Evolutionary conservation across 1,140 invertebrate genomes (phyloP).

Genomic region (Drosophila sucinea): DNA sequence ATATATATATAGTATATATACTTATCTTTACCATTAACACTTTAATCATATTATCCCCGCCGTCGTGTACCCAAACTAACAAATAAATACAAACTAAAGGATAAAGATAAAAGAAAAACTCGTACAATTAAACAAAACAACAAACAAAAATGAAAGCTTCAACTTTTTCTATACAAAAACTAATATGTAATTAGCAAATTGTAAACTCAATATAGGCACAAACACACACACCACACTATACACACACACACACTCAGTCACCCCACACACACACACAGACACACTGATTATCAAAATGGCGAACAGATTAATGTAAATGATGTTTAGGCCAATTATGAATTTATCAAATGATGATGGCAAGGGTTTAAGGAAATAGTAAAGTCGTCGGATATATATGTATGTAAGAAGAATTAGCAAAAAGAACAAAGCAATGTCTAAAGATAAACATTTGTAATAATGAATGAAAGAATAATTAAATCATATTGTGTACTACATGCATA

Average conservation of each 20-base stretch:
- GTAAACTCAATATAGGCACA: slow-evolving; percentile 65
- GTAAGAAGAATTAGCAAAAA: slow-evolving; percentile 2
- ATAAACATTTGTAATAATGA: not conserved
- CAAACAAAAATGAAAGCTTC: slow-evolving; percentile 50
- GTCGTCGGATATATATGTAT: not conserved
- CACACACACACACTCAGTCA: slow-evolving; percentile 34
- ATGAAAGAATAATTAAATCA: slow-evolving; percentile 17
- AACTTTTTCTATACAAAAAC: slow-evolving; percentile 57
- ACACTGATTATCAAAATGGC: slow-evolving; percentile 18
- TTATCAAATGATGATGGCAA: slow-evolving; percentile 22
- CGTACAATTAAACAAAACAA: slow-evolving; percentile 36
- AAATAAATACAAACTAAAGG: slow-evolving; percentile 47
- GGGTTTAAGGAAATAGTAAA: not conserved
- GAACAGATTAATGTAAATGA: slow-evolving; percentile 14
- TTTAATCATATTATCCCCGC: slow-evolving; percentile 81
- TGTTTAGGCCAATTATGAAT: slow-evolving; percentile 37
- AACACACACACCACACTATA: slow-evolving; percentile 40
- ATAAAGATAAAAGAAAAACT: slow-evolving; percentile 38
- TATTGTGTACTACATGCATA: slow-evolving; percentile 48
- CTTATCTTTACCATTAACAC: slow-evolving; percentile 59
- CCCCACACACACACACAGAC: slow-evolving; percentile 31
- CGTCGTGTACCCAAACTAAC: slow-evolving; percentile 71
- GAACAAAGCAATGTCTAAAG: slow-evolving; percentile 10
- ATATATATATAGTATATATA: slow-evolving; percentile 47
- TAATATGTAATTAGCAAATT: slow-evolving; percentile 68